These are phyloP conservation scores for Periparus ater DNA, from an alignment of 2,797 vertebrate genomes.

Conservation along the genomic window DNA sequence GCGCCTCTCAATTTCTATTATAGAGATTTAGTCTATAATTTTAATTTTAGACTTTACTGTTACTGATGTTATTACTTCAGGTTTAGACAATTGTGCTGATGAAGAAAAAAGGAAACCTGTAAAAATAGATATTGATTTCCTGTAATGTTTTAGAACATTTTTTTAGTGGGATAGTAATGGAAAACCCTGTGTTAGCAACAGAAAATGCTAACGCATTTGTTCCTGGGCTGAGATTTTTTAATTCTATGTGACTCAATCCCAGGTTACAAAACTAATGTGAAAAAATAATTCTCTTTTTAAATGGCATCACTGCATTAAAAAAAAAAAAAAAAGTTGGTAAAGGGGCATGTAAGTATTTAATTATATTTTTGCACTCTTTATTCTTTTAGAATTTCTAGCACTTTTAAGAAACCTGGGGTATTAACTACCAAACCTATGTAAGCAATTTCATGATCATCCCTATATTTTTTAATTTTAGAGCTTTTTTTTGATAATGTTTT, in stretches of 20 bases:
- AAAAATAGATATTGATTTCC: slow-evolving; percentile 60
- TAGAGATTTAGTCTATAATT: background rate
- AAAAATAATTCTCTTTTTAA: background rate
- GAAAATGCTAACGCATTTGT: background rate
- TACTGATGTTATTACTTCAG: background rate
- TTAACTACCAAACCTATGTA: background rate
- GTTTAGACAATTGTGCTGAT: slow-evolving; percentile 33
- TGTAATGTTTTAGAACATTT: slow-evolving; percentile 30
- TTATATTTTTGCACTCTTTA: background rate
- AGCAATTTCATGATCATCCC: background rate
- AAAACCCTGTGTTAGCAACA: background rate
- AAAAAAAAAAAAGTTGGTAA: background rate
- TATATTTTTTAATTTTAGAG: background rate
- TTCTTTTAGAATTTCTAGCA: background rate
- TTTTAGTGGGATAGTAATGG: background rate
- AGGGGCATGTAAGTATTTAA: background rate
- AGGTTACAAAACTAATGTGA: background rate
- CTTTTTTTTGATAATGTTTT: background rate
- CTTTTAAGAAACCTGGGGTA: background rate
- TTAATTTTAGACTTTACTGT: background rate
- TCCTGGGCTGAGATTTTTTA: background rate
- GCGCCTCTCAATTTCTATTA: background rate
- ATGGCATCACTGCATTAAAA: background rate
- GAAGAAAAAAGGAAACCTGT: background rate
- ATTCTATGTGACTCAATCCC: background rate